These are phyloP conservation scores for Acleris literana DNA, from an alignment of 2,888 invertebrate genomes.

Conservation along the genomic window DNA sequence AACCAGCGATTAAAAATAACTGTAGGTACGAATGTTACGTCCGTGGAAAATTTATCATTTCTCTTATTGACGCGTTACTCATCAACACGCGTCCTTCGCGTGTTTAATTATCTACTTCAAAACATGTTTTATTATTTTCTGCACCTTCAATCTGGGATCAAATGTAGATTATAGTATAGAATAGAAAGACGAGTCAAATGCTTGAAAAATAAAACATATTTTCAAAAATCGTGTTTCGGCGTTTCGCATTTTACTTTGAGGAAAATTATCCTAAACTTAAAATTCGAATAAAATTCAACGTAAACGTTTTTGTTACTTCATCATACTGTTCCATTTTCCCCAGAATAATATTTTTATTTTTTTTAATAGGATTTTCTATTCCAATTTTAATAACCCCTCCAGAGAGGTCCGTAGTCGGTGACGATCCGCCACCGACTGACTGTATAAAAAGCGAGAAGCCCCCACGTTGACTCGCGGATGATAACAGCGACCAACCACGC, in stretches of 20 bases:
- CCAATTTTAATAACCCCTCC: slow-evolving; percentile 44
- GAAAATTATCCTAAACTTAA: too few species aligned
- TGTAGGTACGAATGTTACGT: slow-evolving; percentile 18
- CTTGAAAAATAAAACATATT: too few species aligned
- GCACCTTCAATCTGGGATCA: too few species aligned
- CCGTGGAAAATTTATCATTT: slow-evolving; percentile 36
- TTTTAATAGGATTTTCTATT: background rate
- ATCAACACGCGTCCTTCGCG: slow-evolving; percentile 11
- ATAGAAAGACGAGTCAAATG: too few species aligned
- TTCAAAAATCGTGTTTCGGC: too few species aligned
- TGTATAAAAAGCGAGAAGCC: slow-evolving; percentile 50
- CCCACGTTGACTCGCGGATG: slow-evolving; percentile 66
- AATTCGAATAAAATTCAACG: too few species aligned
- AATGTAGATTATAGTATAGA: too few species aligned
- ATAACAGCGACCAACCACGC: slow-evolving; percentile 55
- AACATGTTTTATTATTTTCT: background rate
- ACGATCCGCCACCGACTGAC: slow-evolving; percentile 77
- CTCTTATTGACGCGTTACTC: slow-evolving; percentile 21
- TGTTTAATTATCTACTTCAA: slow-evolving; percentile 3
- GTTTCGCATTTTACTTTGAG: too few species aligned
- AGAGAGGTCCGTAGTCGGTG: slow-evolving; percentile 64
- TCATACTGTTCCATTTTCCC: background rate
- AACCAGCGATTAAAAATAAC: slow-evolving; percentile 43
- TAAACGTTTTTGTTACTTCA: too few species aligned
- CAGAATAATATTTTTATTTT: background rate